Evolutionary conservation across 2,888 invertebrate species (phyloP), one percentile per base, ranked within the genome.

Genomic region (Cinara cedri): DNA sequence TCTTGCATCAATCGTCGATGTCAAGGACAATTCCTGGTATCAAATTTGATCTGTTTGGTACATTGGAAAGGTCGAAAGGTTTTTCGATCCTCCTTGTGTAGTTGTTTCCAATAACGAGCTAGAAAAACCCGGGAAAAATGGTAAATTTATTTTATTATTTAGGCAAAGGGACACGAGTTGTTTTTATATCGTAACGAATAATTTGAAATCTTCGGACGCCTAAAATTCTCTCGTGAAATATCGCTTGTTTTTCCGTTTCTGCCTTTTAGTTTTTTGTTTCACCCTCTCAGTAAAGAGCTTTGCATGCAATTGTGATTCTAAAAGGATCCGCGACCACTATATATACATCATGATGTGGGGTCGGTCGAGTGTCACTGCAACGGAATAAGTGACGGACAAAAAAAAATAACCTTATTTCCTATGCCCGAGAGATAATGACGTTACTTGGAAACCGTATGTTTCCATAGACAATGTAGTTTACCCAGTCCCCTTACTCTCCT

Each of bases 391-490:
- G 78, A 68, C 26, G 66, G 26, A 66, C 46, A 55, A 55, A 68
- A 49, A 60, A 75, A 75, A 57, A 76, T 49, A 46, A 46, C n/a
- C 49, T 46, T 60, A 60, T 49, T 60, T 49, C 21, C 34, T 34
- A n/a, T n/a, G 19, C 10, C 70, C 68, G 51, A 78, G 51, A 78
- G 70, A 70, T 60, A 78, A 78, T 78, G 78, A 78, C 60, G 49
- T 78, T 78, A 70, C 66, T 60, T 13, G 26, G 34, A 14, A 42
- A 16, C 34, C 60, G 34, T 78, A 60, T 70, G 78, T 78, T 70
- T 51, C 60, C 34, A 49, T 60, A 60, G 34, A 70, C 34, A 42
- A 60, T 60, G 34, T n/a, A 19, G 8, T n/a, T 42, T 34, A 60
- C 62, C n/a, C n/a, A n/a, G n/a, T 4, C 34, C 3, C 34, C 34